phyloP scores from a whole-genome alignment of 2,113 vertebrate genomes.

The Phocoena phocoena region DNA sequence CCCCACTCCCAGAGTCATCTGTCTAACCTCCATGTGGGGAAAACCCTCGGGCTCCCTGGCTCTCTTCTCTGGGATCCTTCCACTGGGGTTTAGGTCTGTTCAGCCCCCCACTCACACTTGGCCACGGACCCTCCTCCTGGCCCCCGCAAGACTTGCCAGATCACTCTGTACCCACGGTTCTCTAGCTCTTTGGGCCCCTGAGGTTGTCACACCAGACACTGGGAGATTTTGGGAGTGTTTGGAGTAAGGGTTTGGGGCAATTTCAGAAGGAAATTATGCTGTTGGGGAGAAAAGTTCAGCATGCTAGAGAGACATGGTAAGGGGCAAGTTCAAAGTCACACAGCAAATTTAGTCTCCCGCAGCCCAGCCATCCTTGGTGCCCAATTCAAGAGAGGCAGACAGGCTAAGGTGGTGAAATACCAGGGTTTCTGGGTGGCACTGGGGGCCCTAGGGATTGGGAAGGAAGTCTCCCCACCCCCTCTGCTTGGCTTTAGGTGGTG shows the following conservation, averaged over 20 bases:
- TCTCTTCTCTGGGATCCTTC: neutral
- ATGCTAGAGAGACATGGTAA: neutral
- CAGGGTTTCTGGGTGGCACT: neutral
- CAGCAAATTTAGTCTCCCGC: neutral
- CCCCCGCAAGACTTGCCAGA: neutral
- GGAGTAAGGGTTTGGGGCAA: neutral
- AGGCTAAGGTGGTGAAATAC: neutral
- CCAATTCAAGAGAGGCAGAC: neutral
- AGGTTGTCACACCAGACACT: neutral
- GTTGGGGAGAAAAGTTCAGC: neutral
- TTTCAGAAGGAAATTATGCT: slow-evolving; percentile 18
- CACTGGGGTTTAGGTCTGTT: neutral
- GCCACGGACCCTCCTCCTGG: neutral
- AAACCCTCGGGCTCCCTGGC: neutral
- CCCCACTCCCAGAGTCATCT: neutral
- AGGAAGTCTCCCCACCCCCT: neutral
- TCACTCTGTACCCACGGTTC: neutral
- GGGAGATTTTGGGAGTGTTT: neutral
- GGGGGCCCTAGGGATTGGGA: neutral
- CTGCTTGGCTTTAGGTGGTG: neutral
- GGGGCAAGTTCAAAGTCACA: neutral
- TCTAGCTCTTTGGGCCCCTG: neutral
- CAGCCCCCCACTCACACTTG: neutral
- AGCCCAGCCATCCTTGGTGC: neutral
- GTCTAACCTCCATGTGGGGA: neutral